Base-by-base conservation (phyloP, 2,888 invertebrate species). In the Aphidius colemani region DNA sequence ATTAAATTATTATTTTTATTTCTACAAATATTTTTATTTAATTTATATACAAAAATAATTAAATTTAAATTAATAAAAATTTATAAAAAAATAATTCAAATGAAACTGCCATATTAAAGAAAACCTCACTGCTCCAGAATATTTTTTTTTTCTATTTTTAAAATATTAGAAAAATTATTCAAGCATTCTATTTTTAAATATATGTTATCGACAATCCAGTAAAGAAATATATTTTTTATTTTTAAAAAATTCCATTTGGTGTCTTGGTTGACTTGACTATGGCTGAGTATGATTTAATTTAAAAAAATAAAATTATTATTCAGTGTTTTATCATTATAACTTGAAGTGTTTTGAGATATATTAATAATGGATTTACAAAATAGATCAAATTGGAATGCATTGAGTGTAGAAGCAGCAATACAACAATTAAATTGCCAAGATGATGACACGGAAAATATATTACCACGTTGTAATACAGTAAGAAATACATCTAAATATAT, bases 321-420 rank as follows among this genome's bases (percentile, higher is more conserved):
- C 6, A 11, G 6, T 55, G 6, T 39, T 2, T 10, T 13, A 11
- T 57, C 45, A 45, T 56, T 11, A 57, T 10, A 8, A 10, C 8
- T 18, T 3, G 43, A 45, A 11, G 45, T 51, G 39, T 51, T 51
- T 13, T 18, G 9, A 45, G 1, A 7, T 49, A 13, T 49, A 49
- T 18, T 57, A 39, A 61, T 40, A 51, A 81, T 81, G 80, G 82
- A 81, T 66, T 7, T 69, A 45, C 79, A 83, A 69, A 80, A 83
- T 72, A 79, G 82, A 80, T 84, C 84, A 1, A 82, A 77, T 68
- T 84, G 84, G 84, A 83, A 83, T 68, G 79, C 78, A 44, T 70
- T 83, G 64, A 82, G 78, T 70, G 73, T 83, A 46, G 83, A 81
- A 65, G 78, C 79, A 18, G 81, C 81, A 48, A 66, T 81, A 49